A percentile compares a stretch with the other conserved stretches of the same genome.
phyloP scores from a whole-genome alignment of 2,797 vertebrate genomes.

The Poecile montanus region DNA sequence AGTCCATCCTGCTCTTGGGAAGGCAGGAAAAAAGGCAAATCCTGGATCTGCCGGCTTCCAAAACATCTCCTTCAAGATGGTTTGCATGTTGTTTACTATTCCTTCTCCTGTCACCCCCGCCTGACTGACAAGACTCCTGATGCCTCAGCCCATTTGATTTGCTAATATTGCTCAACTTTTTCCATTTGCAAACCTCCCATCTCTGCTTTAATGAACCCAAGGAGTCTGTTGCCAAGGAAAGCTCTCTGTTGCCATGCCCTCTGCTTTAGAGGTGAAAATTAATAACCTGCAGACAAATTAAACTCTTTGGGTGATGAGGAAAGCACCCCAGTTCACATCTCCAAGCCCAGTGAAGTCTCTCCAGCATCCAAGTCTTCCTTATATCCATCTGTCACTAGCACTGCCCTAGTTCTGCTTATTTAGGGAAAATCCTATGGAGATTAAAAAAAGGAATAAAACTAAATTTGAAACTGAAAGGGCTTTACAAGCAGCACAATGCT shows the following conservation, averaged over 20 bases:
- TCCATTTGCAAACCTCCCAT: constrained; percentile 68
- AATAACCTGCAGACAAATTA: constrained; percentile 49
- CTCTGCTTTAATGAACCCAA: constrained; percentile 65
- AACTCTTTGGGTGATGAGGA: neutral
- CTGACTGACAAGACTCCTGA: constrained; percentile 28
- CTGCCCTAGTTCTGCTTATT: constrained; percentile 53
- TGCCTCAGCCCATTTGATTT: constrained; percentile 51
- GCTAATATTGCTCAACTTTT: constrained; percentile 57
- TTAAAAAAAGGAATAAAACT: constrained; percentile 48
- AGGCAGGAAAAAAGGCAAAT: neutral
- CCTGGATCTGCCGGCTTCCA: neutral
- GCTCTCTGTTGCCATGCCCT: constrained; percentile 63
- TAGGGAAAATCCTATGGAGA: constrained; percentile 49
- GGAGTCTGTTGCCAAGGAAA: constrained; percentile 73
- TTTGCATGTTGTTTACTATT: constrained; percentile 35
- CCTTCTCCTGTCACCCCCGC: neutral
- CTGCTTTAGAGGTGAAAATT: constrained; percentile 52
- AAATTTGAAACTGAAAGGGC: constrained; percentile 23
- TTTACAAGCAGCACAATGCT: constrained; percentile 21
- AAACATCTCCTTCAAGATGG: neutral
- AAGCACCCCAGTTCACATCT: neutral
- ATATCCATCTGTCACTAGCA: constrained; percentile 29
- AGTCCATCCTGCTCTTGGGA: neutral
- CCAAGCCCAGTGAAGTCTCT: neutral
- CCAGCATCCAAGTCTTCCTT: neutral